A percentile compares a stretch with the other conserved stretches of the same genome.
Evolutionary conservation across 2,797 vertebrate species (phyloP).

Genomic region (Lepilemur ruficaudatus): DNA sequence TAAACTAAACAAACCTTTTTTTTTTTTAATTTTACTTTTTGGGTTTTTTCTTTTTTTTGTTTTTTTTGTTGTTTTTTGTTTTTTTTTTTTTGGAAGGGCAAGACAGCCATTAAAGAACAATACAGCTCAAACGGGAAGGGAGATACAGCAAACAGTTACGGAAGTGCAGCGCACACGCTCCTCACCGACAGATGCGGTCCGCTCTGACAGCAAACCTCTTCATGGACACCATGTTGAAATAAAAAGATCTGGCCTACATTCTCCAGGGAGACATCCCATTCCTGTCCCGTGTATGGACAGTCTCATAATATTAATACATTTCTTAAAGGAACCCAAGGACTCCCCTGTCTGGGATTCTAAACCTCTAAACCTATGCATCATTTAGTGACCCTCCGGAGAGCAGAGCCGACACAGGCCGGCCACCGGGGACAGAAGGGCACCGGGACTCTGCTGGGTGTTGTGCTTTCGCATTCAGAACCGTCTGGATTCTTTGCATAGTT

Average conservation of each 20-base stretch:
- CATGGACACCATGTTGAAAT: background rate
- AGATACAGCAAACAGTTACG: constrained; percentile 56
- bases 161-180: constrained; percentile 37
- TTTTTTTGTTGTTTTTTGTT: background rate
- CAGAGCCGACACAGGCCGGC: background rate
- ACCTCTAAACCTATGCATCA: background rate
- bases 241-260: background rate
- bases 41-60: background rate
- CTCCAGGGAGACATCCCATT: background rate
- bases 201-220: constrained; percentile 35
- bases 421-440: background rate
- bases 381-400: background rate
- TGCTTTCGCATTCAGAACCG: background rate
- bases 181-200: background rate
- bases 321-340: constrained; percentile 18
- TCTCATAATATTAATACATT: background rate
- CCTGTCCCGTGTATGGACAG: background rate
- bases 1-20: constrained; percentile 83
- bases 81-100: constrained; percentile 34
- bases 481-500: constrained; percentile 47
- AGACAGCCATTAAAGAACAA: constrained; percentile 79
- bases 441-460: background rate
- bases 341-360: constrained; percentile 15
- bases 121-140: constrained; percentile 73
- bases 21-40: background rate